These are phyloP conservation scores for Eucera pruinosa DNA, from an alignment of 2,888 invertebrate species.

Conservation along the genomic window DNA sequence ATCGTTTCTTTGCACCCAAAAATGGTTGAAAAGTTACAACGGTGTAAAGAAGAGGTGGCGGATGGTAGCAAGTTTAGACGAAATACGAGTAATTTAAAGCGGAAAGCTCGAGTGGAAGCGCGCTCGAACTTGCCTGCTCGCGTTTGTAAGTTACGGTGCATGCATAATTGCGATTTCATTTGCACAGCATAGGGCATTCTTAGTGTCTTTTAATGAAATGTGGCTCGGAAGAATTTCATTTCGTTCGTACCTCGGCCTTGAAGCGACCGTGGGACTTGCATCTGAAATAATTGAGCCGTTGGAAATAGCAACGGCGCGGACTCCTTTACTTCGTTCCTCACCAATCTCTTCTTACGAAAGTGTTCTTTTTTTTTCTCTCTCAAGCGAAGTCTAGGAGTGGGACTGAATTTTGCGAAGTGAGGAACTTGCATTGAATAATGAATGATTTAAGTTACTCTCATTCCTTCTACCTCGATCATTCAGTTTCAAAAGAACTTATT, in stretches of 20 bases:
- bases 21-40: no score
- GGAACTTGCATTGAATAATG: neutral
- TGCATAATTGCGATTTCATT: constrained; percentile 58
- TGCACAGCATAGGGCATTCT: constrained; percentile 37
- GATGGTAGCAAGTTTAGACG: constrained; percentile 21
- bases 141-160: constrained; percentile 45
- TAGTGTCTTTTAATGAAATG: constrained; percentile 59
- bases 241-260: constrained; percentile 38
- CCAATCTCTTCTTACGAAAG: neutral
- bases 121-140: constrained; percentile 3
- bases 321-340: neutral
- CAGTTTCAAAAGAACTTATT: neutral
- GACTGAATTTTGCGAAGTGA: neutral
- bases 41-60: neutral
- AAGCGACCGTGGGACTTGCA: constrained; percentile 7
- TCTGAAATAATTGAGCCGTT: constrained; percentile 44
- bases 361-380: neutral
- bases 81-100: constrained; percentile 24
- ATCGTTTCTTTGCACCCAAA: no score
- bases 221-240: constrained; percentile 57
- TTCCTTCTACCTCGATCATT: neutral
- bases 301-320: neutral
- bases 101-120: neutral
- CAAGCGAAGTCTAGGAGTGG: neutral
- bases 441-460: neutral